phyloP scores from a whole-genome alignment of 2,113 vertebrate species.

The Rhea pennata region DNA sequence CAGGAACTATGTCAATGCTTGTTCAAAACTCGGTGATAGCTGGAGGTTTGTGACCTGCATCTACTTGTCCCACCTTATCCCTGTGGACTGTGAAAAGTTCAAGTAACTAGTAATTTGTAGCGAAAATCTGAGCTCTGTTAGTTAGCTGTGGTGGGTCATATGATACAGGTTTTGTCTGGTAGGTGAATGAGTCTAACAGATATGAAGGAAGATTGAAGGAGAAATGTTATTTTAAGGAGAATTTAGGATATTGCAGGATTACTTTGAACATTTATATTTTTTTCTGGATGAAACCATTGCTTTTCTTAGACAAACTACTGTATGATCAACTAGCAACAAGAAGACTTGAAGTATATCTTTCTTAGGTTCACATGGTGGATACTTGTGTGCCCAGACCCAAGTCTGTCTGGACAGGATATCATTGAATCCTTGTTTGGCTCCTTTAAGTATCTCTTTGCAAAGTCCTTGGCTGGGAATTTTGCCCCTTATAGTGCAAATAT shows the following conservation, averaged over 20 bases:
- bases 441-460: conserved; percentile 37
- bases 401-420: conserved; percentile 58
- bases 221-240: not conserved
- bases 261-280: conserved; percentile 2
- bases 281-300: conserved; percentile 30
- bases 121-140: not conserved
- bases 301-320: conserved; percentile 2
- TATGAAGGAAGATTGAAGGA: not conserved
- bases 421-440: conserved; percentile 49
- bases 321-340: not conserved
- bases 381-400: not conserved
- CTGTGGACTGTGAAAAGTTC: fast-evolving
- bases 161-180: not conserved
- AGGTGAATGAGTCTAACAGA: not conserved
- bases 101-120: not conserved
- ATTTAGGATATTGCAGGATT: not conserved
- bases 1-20: not conserved
- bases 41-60: not conserved
- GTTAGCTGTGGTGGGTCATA: not conserved
- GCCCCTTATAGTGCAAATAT: conserved; percentile 45
- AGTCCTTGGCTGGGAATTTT: conserved; percentile 44
- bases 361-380: conserved; percentile 25
- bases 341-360: conserved; percentile 33
- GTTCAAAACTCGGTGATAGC: not conserved
- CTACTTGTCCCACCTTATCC: not conserved